Evolutionary conservation across 2,888 invertebrate species (phyloP).

Genomic region (Oscheius sp.): DNA sequence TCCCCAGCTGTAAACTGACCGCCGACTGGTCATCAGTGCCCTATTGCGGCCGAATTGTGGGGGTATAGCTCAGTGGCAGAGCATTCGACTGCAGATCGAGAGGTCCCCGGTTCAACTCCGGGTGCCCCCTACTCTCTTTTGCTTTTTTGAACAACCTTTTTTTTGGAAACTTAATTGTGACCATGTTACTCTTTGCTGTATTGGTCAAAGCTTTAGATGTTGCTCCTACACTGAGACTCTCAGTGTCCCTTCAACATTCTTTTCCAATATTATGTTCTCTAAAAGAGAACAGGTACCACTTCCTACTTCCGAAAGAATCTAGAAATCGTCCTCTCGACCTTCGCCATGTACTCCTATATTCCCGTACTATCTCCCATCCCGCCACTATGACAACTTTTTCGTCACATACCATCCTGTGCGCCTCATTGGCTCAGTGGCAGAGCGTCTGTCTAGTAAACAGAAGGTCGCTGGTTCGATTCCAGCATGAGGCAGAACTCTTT

Average conservation of each 20-base stretch:
- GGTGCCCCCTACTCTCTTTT: slow-evolving; percentile 58
- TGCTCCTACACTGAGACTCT: no score
- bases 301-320: no score
- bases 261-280: neutral
- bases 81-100: slow-evolving; percentile 73
- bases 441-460: slow-evolving; percentile 71
- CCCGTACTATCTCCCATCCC: no score
- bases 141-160: neutral
- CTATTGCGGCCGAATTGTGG: slow-evolving; percentile 27
- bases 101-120: slow-evolving; percentile 72
- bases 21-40: no score
- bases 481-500: slow-evolving; percentile 40
- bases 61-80: slow-evolving; percentile 72
- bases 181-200: no score
- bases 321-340: no score
- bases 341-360: no score
- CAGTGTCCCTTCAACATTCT: neutral
- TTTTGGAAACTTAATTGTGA: no score
- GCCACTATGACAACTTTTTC: no score
- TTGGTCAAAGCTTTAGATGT: no score
- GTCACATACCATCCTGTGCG: neutral
- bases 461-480: slow-evolving; percentile 71
- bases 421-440: slow-evolving; percentile 69
- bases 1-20: no score
- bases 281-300: no score